These are phyloP conservation scores for Deilephila porcellus DNA, from an alignment of 2,888 invertebrate genomes.

Conservation along the genomic window DNA sequence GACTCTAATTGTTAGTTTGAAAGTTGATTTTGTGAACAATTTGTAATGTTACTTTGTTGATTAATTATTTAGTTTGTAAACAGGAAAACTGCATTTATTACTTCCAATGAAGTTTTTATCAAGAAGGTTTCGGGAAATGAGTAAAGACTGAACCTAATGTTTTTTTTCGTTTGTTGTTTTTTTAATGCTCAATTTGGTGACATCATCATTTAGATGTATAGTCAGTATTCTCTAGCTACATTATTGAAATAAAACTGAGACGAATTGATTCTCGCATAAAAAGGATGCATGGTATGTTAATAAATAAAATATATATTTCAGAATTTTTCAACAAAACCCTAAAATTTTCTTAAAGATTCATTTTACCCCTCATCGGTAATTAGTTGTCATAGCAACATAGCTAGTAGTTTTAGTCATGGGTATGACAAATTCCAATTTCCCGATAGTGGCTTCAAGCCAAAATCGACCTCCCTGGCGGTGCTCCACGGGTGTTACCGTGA, in stretches of 20 bases:
- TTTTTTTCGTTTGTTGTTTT: too few relatives aligned
- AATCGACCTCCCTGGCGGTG: background rate
- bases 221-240: too few relatives aligned
- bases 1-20: background rate
- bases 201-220: too few relatives aligned
- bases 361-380: background rate
- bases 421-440: background rate
- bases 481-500: constrained; percentile 3
- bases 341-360: too few relatives aligned
- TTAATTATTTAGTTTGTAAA: background rate
- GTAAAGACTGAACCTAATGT: too few relatives aligned
- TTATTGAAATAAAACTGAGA: too few relatives aligned
- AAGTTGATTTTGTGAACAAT: background rate
- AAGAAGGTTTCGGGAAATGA: background rate
- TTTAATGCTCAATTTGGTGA: too few relatives aligned
- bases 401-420: background rate
- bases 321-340: too few relatives aligned
- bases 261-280: too few relatives aligned
- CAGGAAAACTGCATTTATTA: background rate
- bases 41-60: background rate
- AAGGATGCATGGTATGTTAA: too few relatives aligned
- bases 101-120: background rate
- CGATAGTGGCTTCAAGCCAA: constrained; percentile 7
- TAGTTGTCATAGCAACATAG: background rate
- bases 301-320: too few relatives aligned